phyloP scores from a whole-genome alignment of 92 coral and sea anemone genomes.

The Hydrozoanthus gracilis region DNA sequence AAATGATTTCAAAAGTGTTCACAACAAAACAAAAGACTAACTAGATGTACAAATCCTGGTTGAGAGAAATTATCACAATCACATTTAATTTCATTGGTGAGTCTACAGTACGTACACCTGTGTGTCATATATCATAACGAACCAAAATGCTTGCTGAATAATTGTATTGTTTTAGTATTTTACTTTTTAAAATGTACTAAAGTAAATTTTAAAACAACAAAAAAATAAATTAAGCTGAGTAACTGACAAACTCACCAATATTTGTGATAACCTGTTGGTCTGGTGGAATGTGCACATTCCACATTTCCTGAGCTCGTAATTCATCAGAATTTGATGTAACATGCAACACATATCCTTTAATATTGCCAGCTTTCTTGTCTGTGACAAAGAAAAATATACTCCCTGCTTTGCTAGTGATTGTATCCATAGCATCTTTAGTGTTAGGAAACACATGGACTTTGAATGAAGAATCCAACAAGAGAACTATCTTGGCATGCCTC shows the following conservation, averaged over 20 bases:
- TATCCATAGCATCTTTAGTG: conserved; percentile 75
- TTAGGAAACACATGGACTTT: conserved; percentile 90
- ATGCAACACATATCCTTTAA: conserved; percentile 81
- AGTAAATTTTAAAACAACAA: too few species aligned
- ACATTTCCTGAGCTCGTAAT: conserved; percentile 81
- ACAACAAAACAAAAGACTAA: too few species aligned
- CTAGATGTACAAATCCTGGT: too few species aligned
- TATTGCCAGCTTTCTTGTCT: conserved; percentile 64
- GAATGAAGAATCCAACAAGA: conserved; percentile 83
- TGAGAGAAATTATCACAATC: too few species aligned
- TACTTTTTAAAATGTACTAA: too few species aligned
- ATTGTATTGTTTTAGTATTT: too few species aligned
- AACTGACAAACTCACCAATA: conserved; percentile 65
- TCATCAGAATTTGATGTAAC: conserved; percentile 59
- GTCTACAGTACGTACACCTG: too few species aligned
- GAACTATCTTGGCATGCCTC: conserved; percentile 90
- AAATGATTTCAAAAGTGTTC: too few species aligned
- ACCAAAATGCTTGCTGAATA: too few species aligned
- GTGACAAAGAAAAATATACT: conserved; percentile 87
- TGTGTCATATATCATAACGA: too few species aligned
- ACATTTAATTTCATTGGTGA: too few species aligned
- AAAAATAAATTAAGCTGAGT: background rate
- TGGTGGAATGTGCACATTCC: conserved; percentile 89
- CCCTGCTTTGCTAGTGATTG: conserved; percentile 68
- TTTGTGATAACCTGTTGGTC: conserved; percentile 84